These are phyloP conservation scores for Peromyscus maniculatus DNA, from an alignment of 2,113 vertebrate species.

Conservation along the genomic window DNA sequence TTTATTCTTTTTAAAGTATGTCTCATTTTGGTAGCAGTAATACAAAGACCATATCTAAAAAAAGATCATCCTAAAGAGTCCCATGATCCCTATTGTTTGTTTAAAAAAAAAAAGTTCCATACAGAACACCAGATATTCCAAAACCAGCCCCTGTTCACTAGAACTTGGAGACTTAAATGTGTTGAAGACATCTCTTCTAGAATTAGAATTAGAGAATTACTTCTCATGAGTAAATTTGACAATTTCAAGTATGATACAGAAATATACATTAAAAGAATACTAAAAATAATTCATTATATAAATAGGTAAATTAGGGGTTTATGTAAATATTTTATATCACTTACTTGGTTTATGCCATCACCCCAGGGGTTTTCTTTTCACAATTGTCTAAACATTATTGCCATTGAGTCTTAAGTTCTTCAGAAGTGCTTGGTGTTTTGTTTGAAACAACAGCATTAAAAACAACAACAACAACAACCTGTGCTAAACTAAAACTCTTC, in stretches of 20 bases:
- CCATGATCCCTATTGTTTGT: not conserved
- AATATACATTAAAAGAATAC: slow-evolving; percentile 39
- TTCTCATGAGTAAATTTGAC: slow-evolving; percentile 50
- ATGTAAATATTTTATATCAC: slow-evolving; percentile 47
- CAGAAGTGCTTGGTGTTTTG: slow-evolving; percentile 33
- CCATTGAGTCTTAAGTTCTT: slow-evolving; percentile 42
- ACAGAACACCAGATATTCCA: slow-evolving; percentile 41
- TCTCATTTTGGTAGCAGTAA: slow-evolving; percentile 54
- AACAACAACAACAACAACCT: not conserved
- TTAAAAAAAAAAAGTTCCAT: not conserved
- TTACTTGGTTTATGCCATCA: slow-evolving; percentile 42
- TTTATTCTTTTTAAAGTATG: slow-evolving; percentile 43
- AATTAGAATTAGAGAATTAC: slow-evolving; percentile 43
- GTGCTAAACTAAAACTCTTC: not conserved
- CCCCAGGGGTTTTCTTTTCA: slow-evolving; percentile 72
- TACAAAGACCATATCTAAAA: slow-evolving; percentile 30
- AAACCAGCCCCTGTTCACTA: slow-evolving; percentile 25
- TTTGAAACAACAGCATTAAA: slow-evolving; percentile 53
- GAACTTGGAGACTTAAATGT: slow-evolving; percentile 15
- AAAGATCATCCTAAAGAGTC: slow-evolving; percentile 49
- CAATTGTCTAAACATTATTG: slow-evolving; percentile 31
- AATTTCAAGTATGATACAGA: slow-evolving; percentile 6
- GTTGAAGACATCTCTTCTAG: not conserved
- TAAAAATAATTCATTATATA: slow-evolving; percentile 46
- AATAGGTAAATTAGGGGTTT: slow-evolving; percentile 38